phyloP scores from a whole-genome alignment of 2,113 vertebrate species.

The Carassius gibelio region DNA sequence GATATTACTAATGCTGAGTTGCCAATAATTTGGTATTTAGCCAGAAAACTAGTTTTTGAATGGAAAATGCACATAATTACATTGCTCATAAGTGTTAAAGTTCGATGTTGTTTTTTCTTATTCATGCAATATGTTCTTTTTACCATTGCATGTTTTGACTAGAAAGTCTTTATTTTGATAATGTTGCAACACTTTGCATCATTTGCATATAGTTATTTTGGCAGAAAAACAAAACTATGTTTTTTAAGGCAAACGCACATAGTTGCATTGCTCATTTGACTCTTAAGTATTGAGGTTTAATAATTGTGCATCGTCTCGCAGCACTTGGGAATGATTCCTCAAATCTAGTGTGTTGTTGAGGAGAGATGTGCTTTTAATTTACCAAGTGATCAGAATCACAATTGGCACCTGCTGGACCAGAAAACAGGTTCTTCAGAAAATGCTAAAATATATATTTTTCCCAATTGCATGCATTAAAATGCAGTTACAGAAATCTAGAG shows the following conservation, averaged over 20 bases:
- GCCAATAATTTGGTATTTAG: background rate
- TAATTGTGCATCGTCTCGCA: too few species aligned
- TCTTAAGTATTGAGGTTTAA: too few species aligned
- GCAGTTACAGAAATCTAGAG: background rate
- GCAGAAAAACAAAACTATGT: too few species aligned
- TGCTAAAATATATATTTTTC: too few species aligned
- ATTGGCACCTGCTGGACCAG: background rate
- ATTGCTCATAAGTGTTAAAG: background rate
- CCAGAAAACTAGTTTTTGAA: background rate
- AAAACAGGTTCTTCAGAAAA: background rate
- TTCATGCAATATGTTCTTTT: background rate
- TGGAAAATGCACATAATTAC: background rate
- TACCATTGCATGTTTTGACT: background rate
- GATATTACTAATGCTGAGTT: background rate
- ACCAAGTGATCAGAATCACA: background rate
- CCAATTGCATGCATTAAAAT: background rate
- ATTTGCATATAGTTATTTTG: too few species aligned
- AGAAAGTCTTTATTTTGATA: background rate
- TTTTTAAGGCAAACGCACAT: too few species aligned
- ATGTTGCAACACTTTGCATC: too few species aligned
- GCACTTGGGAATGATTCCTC: too few species aligned
- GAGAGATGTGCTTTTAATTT: background rate
- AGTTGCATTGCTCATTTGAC: background rate
- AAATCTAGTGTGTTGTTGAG: background rate
- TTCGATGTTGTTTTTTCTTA: background rate